Evolutionary conservation across 2,888 invertebrate genomes (phyloP), one percentile per base, ranked within the genome.

Genomic region (Megamerina dolium): DNA sequence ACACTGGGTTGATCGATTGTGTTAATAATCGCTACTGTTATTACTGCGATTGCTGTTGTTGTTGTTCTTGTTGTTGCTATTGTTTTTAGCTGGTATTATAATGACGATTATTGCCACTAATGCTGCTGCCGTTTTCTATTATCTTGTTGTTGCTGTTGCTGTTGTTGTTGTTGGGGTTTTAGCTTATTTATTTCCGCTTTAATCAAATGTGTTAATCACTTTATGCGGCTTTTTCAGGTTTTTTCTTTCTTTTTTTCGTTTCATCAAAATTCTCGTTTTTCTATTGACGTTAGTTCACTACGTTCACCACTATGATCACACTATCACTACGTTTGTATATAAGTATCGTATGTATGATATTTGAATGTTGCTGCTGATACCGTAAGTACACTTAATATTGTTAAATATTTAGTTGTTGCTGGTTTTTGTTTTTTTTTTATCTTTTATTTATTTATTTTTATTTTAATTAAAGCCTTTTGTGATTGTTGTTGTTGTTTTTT

Each of bases 181-280:
- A 26, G 20, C 33, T 30, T 37, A 37, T 33, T 34, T 37, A 9
- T 35, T 35, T 30, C 12, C 41, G 33, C 41, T 39, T 36, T 45
- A 46, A 44, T 46, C 45, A 42, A 29, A 29, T 36, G 38, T 45
- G 45, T 43, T 44, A 37, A 37, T 27, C 42, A 49, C 45, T 35
- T 47, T 43, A 46, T 50, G 45, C 37, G 50, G 43, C 51, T 49
- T 53, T 52, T 51, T 50, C 37, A 37, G 21, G 16, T 32, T 43
- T 51, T 44, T 20, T 31, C 10, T 21, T 26, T 40, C 38, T 32
- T 51, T 36, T 51, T 37, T 35, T 32, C 29, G 20, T n/a, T n/a
- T n/a, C n/a, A n/a, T n/a, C n/a, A n/a, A n/a, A n/a, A n/a, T n/a
- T n/a, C n/a, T n/a, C n/a, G n/a, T n/a, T n/a, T n/a, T n/a, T n/a